phyloP scores from a whole-genome alignment of 2,888 invertebrate genomes.

The Limenitis camilla region DNA sequence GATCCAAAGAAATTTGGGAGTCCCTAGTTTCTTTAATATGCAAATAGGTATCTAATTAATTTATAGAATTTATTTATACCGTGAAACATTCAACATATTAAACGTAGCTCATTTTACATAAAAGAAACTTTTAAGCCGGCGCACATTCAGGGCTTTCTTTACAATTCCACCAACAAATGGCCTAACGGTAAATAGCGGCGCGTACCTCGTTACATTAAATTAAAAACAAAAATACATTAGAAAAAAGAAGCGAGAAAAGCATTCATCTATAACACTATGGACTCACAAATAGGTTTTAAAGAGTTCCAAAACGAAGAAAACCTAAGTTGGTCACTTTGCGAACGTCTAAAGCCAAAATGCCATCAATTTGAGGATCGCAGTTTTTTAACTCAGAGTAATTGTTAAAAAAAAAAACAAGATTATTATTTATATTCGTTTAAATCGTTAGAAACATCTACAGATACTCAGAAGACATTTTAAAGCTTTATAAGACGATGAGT shows the following conservation, averaged over 20 bases:
- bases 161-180: constrained; percentile 18
- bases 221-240: constrained; percentile 23
- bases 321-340: constrained; percentile 12
- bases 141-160: constrained; percentile 19
- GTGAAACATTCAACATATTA: constrained; percentile 8
- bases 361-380: no score
- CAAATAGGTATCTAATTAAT: not conserved
- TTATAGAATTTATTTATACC: constrained; percentile 13
- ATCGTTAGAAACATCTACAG: no score
- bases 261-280: no score
- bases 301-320: constrained; percentile 14
- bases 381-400: no score
- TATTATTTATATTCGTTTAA: no score
- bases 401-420: no score
- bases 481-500: no score
- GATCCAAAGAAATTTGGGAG: no score
- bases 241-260: constrained; percentile 7
- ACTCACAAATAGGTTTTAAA: constrained; percentile 3
- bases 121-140: constrained; percentile 18
- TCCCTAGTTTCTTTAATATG: no score
- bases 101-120: constrained; percentile 16
- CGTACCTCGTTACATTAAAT: constrained; percentile 23
- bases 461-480: no score
- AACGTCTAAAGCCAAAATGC: no score
- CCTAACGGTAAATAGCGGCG: constrained; percentile 16